These are phyloP conservation scores for Pinctada fucata DNA, from an alignment of 2,888 invertebrate genomes.

Conservation along the genomic window DNA sequence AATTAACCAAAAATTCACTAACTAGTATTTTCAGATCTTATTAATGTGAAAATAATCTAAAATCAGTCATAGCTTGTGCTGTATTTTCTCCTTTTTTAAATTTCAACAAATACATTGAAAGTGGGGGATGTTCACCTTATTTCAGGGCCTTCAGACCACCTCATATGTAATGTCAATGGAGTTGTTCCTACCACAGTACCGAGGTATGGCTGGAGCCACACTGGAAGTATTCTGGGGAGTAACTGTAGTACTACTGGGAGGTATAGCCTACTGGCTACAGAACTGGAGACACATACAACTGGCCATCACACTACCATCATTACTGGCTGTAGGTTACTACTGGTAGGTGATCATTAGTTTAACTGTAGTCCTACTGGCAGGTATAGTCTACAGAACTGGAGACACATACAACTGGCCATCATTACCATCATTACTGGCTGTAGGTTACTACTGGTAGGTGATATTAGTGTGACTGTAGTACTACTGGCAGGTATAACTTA, in stretches of 20 bases:
- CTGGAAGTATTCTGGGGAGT: constrained; percentile 79
- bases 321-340: constrained; percentile 77
- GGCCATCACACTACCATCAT: constrained; percentile 78
- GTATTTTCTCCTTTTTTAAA: no score
- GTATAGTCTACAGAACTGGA: constrained; percentile 77
- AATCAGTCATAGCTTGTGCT: no score
- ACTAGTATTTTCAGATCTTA: no score
- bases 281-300: constrained; percentile 79
- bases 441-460: constrained; percentile 76
- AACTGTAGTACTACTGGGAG: constrained; percentile 77
- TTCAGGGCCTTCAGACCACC: constrained; percentile 79
- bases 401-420: constrained; percentile 77
- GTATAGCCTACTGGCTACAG: constrained; percentile 77
- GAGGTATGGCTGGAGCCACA: constrained; percentile 78
- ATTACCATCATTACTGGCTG: constrained; percentile 78
- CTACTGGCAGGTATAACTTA: constrained; percentile 78
- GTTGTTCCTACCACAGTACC: constrained; percentile 77
- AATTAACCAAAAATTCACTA: no score
- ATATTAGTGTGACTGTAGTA: constrained; percentile 75
- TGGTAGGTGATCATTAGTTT: constrained; percentile 78
- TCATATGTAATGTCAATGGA: constrained; percentile 79
- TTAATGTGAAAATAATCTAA: no score
- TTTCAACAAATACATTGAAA: no score
- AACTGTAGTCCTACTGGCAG: constrained; percentile 78
- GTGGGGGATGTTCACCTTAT: not conserved